Evolutionary conservation across 2,113 vertebrate species (phyloP).

Genomic region (Aix galericulata): DNA sequence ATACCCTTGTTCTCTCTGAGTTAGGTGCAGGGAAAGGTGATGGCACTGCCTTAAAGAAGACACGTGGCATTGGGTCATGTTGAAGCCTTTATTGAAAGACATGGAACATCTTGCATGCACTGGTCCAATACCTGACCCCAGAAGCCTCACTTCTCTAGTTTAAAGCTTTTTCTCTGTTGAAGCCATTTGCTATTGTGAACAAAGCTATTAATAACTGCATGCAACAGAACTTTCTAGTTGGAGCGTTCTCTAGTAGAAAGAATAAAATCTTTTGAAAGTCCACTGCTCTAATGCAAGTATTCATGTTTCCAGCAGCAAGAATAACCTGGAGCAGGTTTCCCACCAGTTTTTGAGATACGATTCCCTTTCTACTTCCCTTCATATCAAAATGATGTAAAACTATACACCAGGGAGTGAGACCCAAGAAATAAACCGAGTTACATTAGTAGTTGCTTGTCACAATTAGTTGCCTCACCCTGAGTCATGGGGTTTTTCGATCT

Average conservation of each 20-base stretch:
- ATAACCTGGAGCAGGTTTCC: neutral
- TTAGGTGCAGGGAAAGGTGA: neutral
- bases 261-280: neutral
- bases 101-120: fast-evolving
- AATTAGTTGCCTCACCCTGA: neutral
- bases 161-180: neutral
- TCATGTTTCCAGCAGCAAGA: neutral
- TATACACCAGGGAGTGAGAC: neutral
- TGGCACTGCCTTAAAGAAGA: neutral
- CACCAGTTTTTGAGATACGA: neutral
- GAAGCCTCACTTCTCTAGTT: neutral
- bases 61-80: neutral
- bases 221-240: neutral
- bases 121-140: neutral
- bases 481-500: neutral
- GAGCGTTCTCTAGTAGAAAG: neutral
- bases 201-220: neutral
- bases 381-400: neutral
- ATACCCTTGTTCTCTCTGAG: neutral
- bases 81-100: neutral
- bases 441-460: neutral
- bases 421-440: neutral
- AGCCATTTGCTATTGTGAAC: neutral
- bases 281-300: neutral
- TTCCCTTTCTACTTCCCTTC: neutral